Evolutionary conservation across 1,140 invertebrate species (phyloP), one percentile per base, ranked within the genome.

Genomic region (Andricus grossulariae): DNA sequence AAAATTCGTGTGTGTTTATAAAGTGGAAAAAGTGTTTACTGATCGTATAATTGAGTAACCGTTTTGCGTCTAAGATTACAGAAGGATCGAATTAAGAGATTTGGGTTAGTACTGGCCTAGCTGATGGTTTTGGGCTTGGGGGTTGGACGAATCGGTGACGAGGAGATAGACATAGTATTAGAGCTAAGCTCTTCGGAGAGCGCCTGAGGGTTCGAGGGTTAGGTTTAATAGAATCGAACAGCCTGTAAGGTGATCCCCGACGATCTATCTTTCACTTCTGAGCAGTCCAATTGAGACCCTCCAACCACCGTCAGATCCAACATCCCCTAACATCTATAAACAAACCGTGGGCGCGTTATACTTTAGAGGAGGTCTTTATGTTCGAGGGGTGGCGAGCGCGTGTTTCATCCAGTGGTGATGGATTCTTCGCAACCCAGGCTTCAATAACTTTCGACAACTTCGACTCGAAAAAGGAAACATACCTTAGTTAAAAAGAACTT

Each of bases 191-290:
- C 60, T 66, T 66, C 13, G 21, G 25, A 66, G 60, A 66, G 60
- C 32, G 60, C 60, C n/a, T 66, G 60, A 66, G 60, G 60, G 60
- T 66, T 66, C 21, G 60, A 66, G 60, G 60, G 52, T 72, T 75
- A 66, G 82, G 75, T 79, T 81, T 81, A 81, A 81, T 78, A 76
- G 82, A 83, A 83, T 78, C 66, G 77, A 80, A 80, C 75, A 81
- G 80, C 70, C 55, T 75, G 80, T 80, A 82, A 82, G 74, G 80
- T 80, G 82, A 83, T 83, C 80, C 76, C 74, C 60, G 78, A 70
- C 82, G 80, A 83, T 83, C 80, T 73, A 73, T 83, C 80, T 81
- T 72, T 75, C 70, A 45, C 72, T 76, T 21, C 54, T 50, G 74
- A 60, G 73, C 77, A 66, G 71, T 78, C 77, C 76, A 75, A 76